Base-by-base conservation (phyloP, 2,888 invertebrate species). In the Isoperla grammatica region DNA sequence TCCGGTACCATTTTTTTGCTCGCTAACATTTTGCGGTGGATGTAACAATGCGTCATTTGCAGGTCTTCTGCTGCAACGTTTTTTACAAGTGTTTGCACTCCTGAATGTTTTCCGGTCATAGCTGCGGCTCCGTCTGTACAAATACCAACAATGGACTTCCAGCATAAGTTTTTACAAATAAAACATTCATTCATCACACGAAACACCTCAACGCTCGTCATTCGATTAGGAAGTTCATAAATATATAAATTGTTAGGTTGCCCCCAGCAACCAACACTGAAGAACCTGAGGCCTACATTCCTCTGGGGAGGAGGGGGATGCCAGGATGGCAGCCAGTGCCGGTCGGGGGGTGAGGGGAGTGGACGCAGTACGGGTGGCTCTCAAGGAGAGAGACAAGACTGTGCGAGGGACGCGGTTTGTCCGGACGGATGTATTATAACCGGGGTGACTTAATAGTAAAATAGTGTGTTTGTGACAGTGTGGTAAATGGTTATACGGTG, bases 81-180 rank as follows among this genome's bases (percentile, higher is more conserved):
- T 57, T 64, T 66, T 35, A 65, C 57, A 53, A 61, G 60, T 49
- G 60, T 60, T 46, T 46, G 59, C 56, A 65, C 61, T 56, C 67
- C 64, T 60, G 63, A 62, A 59, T 59, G 40, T 48, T 61, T 48
- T 35, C 46, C 64, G 53, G 65, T 57, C 64, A 66, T 67, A 39
- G 65, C 63, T 37, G 61, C 65, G 46, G 65, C 65, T 61, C 64
- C 65, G 64, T 65, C 65, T 37, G 65, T 66, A 48, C 45, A 50
- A 42, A 53, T 39, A 29, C 57, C 50, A 48, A 61, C 35, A 40
- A 61, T 4, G 5, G 17, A 43, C 17, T 15, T 43, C 43, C 13
- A 43, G 17, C 19, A 20, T 9, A 43, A 15, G 17, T 19, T 11
- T 43, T 43, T 43, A 20, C 13, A 19, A 19, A 19, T 19, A 11